These are phyloP conservation scores for Sus scrofa DNA, from an alignment of 2,113 vertebrate species.

Conservation along the genomic window T2T-Sscrofa CM000812.6:241658001-241658500, in stretches of 20 bases:
- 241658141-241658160: background rate
- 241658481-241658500: background rate
- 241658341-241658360: no score
- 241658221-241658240: background rate
- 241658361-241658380: background rate
- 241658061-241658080: background rate
- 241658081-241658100: background rate
- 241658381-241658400: background rate
- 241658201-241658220: background rate
- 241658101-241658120: no score
- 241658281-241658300: background rate
- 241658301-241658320: background rate
- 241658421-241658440: background rate
- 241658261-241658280: constrained; percentile 9
- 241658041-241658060: background rate
- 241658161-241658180: background rate
- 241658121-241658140: background rate
- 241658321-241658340: background rate
- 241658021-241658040: background rate
- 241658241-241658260: background rate
- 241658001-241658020: background rate
- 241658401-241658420: background rate
- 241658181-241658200: background rate
- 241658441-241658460: background rate
- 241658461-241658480: fast-evolving